A percentile compares a stretch with the other conserved stretches of the same genome.
These are phyloP conservation scores for Ranitomeya variabilis DNA, from an alignment of 2,113 vertebrate species.

Conservation along the genomic window DNA sequence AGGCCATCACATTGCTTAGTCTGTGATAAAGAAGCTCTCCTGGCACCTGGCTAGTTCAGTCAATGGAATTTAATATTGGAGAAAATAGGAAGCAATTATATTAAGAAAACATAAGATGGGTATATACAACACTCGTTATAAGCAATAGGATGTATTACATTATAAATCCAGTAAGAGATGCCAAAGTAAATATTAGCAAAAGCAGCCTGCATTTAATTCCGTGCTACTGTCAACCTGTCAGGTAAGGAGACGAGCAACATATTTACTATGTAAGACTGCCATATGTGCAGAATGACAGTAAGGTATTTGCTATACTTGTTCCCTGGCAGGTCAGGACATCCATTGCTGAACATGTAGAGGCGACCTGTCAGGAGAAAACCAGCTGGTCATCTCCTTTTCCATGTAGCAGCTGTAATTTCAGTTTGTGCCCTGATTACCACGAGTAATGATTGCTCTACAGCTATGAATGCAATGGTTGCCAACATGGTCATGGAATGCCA, in stretches of 20 bases:
- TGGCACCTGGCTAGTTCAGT: neutral
- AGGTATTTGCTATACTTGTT: neutral
- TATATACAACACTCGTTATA: neutral
- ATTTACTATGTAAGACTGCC: neutral
- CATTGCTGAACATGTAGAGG: no score
- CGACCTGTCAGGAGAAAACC: no score
- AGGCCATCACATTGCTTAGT: slow-evolving; percentile 29
- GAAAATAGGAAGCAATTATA: slow-evolving; percentile 20
- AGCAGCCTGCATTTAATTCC: neutral
- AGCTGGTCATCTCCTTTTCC: no score
- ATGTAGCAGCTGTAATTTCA: no score
- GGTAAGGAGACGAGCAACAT: neutral
- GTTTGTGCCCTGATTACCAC: no score
- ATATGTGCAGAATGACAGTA: neutral
- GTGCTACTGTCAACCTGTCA: neutral
- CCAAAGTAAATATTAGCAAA: neutral
- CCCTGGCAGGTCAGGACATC: neutral
- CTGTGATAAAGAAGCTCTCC: neutral
- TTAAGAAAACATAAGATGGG: neutral
- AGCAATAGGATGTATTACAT: slow-evolving; percentile 19
- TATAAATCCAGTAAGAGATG: neutral
- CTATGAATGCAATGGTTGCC: no score
- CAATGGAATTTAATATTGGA: slow-evolving; percentile 7
- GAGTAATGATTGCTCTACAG: no score
- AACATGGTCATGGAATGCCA: no score